A percentile compares a stretch with the other conserved stretches of the same genome.
Conservation (phyloP, 2,797 vertebrate species). For the Coendou prehensilis region DNA sequence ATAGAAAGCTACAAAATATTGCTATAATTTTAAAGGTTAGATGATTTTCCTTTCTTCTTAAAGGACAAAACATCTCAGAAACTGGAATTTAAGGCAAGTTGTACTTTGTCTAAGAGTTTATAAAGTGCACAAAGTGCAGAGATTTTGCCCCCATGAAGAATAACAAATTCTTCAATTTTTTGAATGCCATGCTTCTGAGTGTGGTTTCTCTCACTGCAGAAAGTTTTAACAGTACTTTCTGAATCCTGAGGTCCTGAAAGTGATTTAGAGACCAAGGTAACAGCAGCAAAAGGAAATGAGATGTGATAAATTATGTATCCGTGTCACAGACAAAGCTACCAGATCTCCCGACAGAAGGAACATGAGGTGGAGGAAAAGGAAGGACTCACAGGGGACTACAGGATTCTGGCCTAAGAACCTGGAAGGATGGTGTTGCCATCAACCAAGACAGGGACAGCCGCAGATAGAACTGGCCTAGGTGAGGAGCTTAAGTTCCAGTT, state of each 20-base stretch:
- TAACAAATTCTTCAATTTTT: not conserved
- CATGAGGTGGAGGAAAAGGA: not conserved
- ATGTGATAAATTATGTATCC: not conserved
- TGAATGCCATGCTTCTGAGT: not conserved
- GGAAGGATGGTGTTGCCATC: not conserved
- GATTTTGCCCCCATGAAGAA: conserved; percentile 23
- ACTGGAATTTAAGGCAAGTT: not conserved
- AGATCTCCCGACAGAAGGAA: not conserved
- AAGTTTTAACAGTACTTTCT: not conserved
- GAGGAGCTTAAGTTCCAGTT: not conserved
- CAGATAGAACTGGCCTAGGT: not conserved
- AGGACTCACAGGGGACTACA: not conserved
- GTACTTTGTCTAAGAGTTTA: not conserved
- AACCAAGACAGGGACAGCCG: not conserved
- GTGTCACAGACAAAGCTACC: not conserved
- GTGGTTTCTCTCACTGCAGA: not conserved
- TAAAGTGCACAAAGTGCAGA: not conserved
- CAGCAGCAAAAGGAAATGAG: not conserved
- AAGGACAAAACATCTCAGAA: conserved; percentile 18
- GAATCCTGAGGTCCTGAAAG: not conserved
- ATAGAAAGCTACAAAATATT: conserved; percentile 36
- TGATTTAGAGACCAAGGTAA: not conserved
- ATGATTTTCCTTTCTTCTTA: conserved; percentile 23
- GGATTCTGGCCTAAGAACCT: not conserved
- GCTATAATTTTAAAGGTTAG: not conserved